These are phyloP conservation scores for Mionectes macconnelli DNA, from an alignment of 2,113 vertebrate species.

Conservation along the genomic window DNA sequence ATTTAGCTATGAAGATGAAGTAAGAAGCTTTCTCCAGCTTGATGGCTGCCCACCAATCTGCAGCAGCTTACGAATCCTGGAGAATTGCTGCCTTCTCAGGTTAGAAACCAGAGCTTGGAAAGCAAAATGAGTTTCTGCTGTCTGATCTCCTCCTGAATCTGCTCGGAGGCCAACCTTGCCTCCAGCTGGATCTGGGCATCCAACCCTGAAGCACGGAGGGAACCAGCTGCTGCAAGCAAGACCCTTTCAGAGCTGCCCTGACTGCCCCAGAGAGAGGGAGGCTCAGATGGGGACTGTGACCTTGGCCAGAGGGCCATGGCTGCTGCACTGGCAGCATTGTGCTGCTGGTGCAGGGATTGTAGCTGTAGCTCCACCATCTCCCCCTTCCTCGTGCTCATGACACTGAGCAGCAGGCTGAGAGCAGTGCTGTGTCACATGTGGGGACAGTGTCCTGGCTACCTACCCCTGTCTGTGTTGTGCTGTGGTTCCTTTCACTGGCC, in stretches of 20 bases:
- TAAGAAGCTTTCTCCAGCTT: background rate
- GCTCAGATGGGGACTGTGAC: background rate
- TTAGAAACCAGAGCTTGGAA: background rate
- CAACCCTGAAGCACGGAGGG: background rate
- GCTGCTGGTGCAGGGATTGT: background rate
- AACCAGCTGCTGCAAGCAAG: background rate
- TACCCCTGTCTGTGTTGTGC: background rate
- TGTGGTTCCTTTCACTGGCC: background rate
- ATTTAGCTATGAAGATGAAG: conserved; percentile 48
- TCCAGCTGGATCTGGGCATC: background rate
- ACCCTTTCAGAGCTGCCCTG: background rate
- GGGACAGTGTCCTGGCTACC: background rate
- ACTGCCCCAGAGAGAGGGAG: background rate
- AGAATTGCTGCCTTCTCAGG: conserved; percentile 49
- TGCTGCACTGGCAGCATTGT: background rate
- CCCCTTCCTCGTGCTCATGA: rapidly evolving
- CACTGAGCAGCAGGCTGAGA: background rate
- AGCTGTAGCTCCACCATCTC: background rate
- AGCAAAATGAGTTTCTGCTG: background rate
- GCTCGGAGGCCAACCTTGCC: background rate
- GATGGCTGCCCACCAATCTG: background rate
- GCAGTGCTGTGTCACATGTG: background rate
- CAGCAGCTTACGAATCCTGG: background rate
- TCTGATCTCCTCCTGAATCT: background rate
- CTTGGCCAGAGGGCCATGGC: background rate